Percentiles rank a stretch among this genome's conserved stretches.
Conservation (phyloP, 2,113 vertebrate genomes). For the Odontesthes bonariensis region DNA sequence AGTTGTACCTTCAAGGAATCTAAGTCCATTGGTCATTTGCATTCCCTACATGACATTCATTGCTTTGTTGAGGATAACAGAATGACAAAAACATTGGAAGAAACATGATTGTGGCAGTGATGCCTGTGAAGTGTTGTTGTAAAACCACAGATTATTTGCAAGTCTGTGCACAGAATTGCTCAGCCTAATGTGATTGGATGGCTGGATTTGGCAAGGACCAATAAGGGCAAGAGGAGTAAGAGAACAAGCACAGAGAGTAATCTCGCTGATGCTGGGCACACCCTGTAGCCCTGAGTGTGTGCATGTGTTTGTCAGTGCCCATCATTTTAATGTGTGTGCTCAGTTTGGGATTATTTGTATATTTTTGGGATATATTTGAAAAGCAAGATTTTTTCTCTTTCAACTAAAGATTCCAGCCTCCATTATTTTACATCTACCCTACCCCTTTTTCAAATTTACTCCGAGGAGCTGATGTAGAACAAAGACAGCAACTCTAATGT, state of each 20-base stretch:
- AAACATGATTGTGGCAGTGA: constrained; percentile 28
- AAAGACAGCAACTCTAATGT: constrained; percentile 57
- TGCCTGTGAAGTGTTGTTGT: constrained; percentile 61
- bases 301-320: constrained; percentile 13
- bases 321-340: constrained; percentile 36
- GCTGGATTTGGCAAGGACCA: constrained; percentile 68
- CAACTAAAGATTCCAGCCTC: constrained; percentile 35
- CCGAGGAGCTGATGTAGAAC: constrained; percentile 52
- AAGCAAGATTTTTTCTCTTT: constrained; percentile 42
- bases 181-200: constrained; percentile 66
- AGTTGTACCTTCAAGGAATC: background rate
- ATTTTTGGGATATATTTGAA: constrained; percentile 40
- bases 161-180: constrained; percentile 66
- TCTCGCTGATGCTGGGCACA: constrained; percentile 71
- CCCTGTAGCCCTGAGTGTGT: constrained; percentile 54
- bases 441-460: constrained; percentile 44
- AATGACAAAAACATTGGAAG: background rate
- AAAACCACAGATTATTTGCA: constrained; percentile 74
- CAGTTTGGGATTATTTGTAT: constrained; percentile 40
- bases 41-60: constrained; percentile 10
- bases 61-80: constrained; percentile 21
- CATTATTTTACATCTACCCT: constrained; percentile 40
- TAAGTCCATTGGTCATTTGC: constrained; percentile 14
- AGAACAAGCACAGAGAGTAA: constrained; percentile 61
- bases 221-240: constrained; percentile 60